Base-by-base conservation (phyloP, 2,113 vertebrate genomes). In the Paramormyrops kingsleyae region DNA sequence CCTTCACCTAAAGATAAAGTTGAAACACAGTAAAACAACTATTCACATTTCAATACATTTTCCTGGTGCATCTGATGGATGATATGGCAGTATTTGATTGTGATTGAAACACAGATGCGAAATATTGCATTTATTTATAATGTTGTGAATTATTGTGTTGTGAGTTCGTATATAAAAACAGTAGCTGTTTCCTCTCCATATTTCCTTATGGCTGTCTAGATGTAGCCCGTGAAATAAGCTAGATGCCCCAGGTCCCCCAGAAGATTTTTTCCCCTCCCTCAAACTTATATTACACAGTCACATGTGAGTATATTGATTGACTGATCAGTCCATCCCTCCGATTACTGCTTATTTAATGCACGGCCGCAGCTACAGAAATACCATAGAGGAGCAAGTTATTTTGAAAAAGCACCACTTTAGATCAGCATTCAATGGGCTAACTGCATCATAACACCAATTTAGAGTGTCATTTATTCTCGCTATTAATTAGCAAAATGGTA, bases 401-500 rank as follows among this genome's bases (percentile, higher is more conserved):
- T 77, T 39, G 15, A 39, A 77, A 77, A 77, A 77, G 4, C 66
- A 19, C 1, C 13, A 77, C 35, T 42, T 77, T 77, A 39, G 31
- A 39, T 42, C 70, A 39, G 70, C 15, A 8, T 77, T 77, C 70
- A 39, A 35, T 17, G 35, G 31, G 70, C 70, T 39, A 77, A 39
- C 4, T 77, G 7, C 70, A 39, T 39, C 35, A 80, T 42, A 15
- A 39, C 15, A 19, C 35, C 17, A 31, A 31, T 84, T 84, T 50
- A 46, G n/a, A 90, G 47, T 53, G 88, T 39, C 46, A 83, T 83
- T 88, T 89, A 42, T 56, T 19, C n/a, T 59, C 46, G 6, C 39
- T n/a, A 59, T 42, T 83, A 80, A 39, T 90, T 39, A 50, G 59
- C 74, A 50, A 52, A 87, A 84, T 27, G n/a, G 95, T 95, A 95